Evolutionary conservation across 2,888 invertebrate genomes (phyloP), one percentile per base, ranked within the genome.

Genomic region (Spilarctia lutea): DNA sequence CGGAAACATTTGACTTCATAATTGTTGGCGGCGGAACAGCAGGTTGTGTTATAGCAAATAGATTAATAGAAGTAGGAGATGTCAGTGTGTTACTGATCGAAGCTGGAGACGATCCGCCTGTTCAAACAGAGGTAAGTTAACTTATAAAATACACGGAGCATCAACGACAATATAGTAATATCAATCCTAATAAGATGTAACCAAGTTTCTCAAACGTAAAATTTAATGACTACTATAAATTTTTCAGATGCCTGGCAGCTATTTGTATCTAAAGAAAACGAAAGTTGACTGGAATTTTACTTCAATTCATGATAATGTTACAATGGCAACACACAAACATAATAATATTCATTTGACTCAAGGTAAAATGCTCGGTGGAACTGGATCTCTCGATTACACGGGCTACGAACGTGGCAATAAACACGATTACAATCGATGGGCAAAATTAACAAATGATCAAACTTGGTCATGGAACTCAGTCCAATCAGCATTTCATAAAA

Each of bases 281-380:
- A 33, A 48, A n/a, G 65, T 73, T 2, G 68, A 73, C 35, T 73
- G 65, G 68, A 73, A 68, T 27, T 68, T 60, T 30, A 68, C 67
- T 30, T 68, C 67, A 20, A 45, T 45, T 11, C 30, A 16, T 68
- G 45, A 67, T 3, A 27, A 2, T 67, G 27, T 27, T 67, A 45
- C 27, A 45, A 30, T 11, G 48, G 48, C 68, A 33, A n/a, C 24
- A 73, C 65, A 42, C 20, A 63, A 20, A 35, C 33, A 65, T 20
- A 27, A 66, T 10, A 20, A 27, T 3, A 48, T 73, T 2, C 48
- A 68, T 13, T 48, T 73, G 39, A 73, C 69, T 24, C 27, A 39
- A 18, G 73, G 73, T 33, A 73, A 66, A 45, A 73, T 73, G 73
- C 63, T 73, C 48, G 73, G 73, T 30, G 73, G 73, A 13, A 30